A percentile compares a stretch with the other conserved stretches of the same genome.
Evolutionary conservation across 2,113 vertebrate genomes (phyloP).

Genomic region (Rallus limicola): DNA sequence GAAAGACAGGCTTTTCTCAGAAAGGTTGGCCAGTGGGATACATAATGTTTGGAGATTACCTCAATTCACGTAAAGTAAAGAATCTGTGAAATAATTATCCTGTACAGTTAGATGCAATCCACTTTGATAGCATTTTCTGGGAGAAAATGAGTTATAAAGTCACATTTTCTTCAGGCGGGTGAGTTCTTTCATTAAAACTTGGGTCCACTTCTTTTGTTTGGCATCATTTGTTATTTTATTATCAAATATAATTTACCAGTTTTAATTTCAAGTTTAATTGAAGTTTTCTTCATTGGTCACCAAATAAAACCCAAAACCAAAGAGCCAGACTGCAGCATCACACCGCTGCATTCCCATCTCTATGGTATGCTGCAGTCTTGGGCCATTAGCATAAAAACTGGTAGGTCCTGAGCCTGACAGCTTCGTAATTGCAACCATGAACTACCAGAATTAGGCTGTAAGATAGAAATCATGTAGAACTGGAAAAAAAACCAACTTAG

Average conservation of each 20-base stretch:
- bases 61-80: background rate
- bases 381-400: background rate
- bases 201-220: background rate
- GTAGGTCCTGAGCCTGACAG: background rate
- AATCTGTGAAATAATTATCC: background rate
- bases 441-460: background rate
- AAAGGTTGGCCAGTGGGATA: background rate
- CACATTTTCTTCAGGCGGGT: background rate
- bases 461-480: background rate
- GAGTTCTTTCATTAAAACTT: background rate
- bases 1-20: background rate
- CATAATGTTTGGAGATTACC: background rate
- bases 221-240: background rate
- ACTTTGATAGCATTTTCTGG: background rate
- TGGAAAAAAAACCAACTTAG: background rate
- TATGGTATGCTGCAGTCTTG: background rate
- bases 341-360: background rate
- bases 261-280: background rate
- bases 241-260: background rate
- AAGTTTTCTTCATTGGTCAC: background rate
- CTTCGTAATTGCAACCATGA: background rate
- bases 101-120: background rate
- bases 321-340: accelerated
- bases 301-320: background rate
- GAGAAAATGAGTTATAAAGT: background rate